Percentiles rank a stretch among this genome's conserved stretches.
Conservation (phyloP, 2,888 invertebrate genomes). For the Torymus tubicola region DNA sequence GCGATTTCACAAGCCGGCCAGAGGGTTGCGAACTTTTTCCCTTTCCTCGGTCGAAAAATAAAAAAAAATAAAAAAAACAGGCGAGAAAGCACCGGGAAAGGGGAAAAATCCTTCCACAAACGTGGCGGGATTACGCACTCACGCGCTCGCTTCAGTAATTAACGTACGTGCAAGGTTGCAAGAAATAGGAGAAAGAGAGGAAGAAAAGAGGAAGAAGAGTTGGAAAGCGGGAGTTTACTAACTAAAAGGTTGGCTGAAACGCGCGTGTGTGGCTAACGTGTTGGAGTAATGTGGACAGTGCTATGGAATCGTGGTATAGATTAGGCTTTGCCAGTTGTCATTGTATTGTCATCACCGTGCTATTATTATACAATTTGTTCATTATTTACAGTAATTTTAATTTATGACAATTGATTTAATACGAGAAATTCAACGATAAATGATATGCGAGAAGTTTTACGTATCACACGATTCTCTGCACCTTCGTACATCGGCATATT, state of each 20-base stretch:
- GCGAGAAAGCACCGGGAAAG: background rate
- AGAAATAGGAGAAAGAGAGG: background rate
- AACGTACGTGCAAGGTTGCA: constrained; percentile 31
- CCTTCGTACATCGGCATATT: too few relatives aligned
- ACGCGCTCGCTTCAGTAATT: constrained; percentile 38
- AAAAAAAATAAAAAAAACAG: background rate
- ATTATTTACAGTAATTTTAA: too few relatives aligned
- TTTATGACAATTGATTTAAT: too few relatives aligned
- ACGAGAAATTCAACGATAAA: too few relatives aligned
- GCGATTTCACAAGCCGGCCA: constrained; percentile 28
- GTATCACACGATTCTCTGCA: too few relatives aligned
- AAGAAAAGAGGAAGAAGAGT: background rate
- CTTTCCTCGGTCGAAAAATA: background rate
- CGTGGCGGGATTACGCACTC: background rate
- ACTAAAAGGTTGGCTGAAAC: constrained; percentile 23
- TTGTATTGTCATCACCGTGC: background rate
- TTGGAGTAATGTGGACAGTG: too few relatives aligned
- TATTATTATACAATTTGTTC: background rate
- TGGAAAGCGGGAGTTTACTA: constrained; percentile 10
- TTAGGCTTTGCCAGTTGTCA: background rate
- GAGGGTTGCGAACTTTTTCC: background rate
- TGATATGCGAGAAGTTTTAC: background rate
- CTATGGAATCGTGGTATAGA: too few relatives aligned
- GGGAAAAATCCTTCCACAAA: background rate
- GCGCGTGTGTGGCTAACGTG: too few relatives aligned